Evolutionary conservation across 1,140 invertebrate genomes (phyloP).

Genomic region (Papilio machaon): DNA sequence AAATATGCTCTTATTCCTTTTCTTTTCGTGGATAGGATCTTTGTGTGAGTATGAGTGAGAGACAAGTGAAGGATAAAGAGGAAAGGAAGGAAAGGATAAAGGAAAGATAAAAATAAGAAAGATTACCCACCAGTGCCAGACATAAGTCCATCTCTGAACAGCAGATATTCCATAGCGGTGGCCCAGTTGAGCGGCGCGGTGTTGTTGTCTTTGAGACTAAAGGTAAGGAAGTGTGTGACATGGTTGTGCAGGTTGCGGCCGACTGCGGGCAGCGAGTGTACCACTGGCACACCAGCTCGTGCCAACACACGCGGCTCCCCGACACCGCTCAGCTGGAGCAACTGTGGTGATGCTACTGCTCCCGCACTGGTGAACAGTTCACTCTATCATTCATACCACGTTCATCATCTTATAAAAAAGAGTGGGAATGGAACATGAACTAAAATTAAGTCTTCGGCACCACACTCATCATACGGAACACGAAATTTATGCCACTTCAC

Average conservation of each 20-base stretch:
- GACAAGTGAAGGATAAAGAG: no score
- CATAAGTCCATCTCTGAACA: constrained; percentile 93
- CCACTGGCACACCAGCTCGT: constrained; percentile 83
- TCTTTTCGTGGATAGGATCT: no score
- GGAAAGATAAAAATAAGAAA: no score
- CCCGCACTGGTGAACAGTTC: constrained; percentile 77
- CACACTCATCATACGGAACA: no score
- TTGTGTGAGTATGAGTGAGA: no score
- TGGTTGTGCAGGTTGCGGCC: constrained; percentile 95
- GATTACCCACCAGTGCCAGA: constrained; percentile 86
- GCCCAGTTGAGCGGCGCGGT: constrained; percentile 92
- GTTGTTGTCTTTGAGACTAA: constrained; percentile 91
- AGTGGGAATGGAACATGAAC: no score
- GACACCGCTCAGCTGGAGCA: constrained; percentile 92
- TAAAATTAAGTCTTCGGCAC: no score
- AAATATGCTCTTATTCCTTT: no score
- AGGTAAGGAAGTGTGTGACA: constrained; percentile 89
- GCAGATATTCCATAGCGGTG: constrained; percentile 92
- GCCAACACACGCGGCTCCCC: constrained; percentile 88
- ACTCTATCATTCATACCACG: no score
- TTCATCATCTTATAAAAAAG: no score
- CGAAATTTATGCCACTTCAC: no score
- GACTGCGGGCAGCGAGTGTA: constrained; percentile 91
- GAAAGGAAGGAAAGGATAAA: no score
- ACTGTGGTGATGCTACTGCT: constrained; percentile 90